Evolutionary conservation across 2,888 invertebrate species (phyloP), one percentile per base, ranked within the genome.

Genomic region (Acronicta psi): DNA sequence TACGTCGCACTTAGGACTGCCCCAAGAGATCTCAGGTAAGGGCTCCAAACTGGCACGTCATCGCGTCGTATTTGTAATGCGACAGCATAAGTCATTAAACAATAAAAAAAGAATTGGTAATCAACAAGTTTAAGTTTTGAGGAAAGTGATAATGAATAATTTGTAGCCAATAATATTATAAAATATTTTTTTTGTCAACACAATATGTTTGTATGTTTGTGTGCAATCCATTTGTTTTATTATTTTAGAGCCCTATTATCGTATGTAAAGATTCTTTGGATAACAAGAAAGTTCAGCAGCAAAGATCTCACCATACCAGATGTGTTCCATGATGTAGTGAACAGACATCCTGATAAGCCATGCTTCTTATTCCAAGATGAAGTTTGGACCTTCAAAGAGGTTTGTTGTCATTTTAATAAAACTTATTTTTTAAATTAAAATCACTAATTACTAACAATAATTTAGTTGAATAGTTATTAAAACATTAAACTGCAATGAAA

Each of bases 301-400:
- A 96, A 96, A 78, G 96, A 98, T 85, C 91, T 95, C 59, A 97
- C 96, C 14, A 93, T 99, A 40, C 96, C 97, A 0, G 97, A 97
- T 79, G 95, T 98, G 57, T 99, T 99, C 86, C 95, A 96, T 73
- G 94, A 96, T 74, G 95, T 96, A 74, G 97, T 97, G 2, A 94
- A 95, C 29, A 96, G 95, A 77, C 96, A 97, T 89, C 98, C 99
- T 0, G 95, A 98, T 73, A 98, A 98, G 91, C 89, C 96, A 17
- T 97, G 98, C 73, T 96, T 98, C 73, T 90, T 98, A 51, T 97
- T 95, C 81, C 97, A 98, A 86, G 97, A 97, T 82, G 96, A 97
- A 94, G 95, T 96, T 76, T 98, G 98, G 97, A 97, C 97, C 2
- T 99, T 97, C 86, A 95, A 96, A 75, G 96, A 98, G 95, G 97